These are phyloP conservation scores for Rhinopithecus roxellana DNA, from an alignment of 2,113 vertebrate species.

Conservation along the genomic window DNA sequence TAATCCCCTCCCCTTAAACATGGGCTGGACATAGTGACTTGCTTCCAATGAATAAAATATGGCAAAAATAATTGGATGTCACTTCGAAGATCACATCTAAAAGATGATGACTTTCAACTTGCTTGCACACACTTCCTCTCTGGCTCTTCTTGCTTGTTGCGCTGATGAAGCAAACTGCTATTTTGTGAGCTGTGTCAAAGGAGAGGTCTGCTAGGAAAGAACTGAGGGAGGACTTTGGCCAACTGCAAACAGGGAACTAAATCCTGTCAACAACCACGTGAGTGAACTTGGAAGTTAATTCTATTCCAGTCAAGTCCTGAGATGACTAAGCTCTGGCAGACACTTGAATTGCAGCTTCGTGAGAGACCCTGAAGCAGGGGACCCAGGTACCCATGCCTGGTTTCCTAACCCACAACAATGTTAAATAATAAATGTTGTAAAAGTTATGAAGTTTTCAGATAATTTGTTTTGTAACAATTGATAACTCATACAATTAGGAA, in stretches of 20 bases:
- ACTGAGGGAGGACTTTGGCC: background rate
- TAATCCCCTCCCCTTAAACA: background rate
- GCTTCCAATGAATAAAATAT: background rate
- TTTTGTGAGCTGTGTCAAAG: background rate
- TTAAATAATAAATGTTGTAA: background rate
- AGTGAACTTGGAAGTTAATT: background rate
- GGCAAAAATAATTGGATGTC: background rate
- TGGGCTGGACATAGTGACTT: background rate
- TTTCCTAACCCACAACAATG: background rate
- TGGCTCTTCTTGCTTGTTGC: background rate
- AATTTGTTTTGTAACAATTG: background rate
- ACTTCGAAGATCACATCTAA: constrained; percentile 1
- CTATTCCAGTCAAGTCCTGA: background rate
- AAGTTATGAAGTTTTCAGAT: background rate
- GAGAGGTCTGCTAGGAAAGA: background rate
- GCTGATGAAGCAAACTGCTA: background rate
- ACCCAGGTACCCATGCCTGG: background rate
- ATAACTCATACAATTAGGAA: background rate
- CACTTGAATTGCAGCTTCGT: background rate
- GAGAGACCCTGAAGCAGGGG: background rate
- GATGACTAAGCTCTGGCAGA: background rate
- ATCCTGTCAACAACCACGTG: background rate
- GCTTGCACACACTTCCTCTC: background rate
- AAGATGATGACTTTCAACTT: background rate
- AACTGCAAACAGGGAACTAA: background rate